Evolutionary conservation across 2,888 invertebrate species (phyloP), one percentile per base, ranked within the genome.

Genomic region (Andrena chrysosceles): DNA sequence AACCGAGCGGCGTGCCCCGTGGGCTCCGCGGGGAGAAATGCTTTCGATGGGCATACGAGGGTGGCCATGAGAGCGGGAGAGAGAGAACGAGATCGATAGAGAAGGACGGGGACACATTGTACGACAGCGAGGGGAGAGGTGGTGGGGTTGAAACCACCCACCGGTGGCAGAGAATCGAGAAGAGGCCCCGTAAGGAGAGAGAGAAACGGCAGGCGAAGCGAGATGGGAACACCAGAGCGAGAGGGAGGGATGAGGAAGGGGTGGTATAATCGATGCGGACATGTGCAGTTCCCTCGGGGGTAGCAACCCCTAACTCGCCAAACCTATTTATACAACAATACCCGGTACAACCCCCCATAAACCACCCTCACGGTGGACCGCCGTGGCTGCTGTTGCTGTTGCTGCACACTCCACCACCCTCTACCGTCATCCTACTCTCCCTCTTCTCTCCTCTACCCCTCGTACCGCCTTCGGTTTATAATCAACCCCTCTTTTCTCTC

Each of bases 261-360:
- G 87, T 82, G 88, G 91, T 93, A 93, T 93, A 93, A 93, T 93
- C 93, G 93, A 93, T 94, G 93, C 92, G 92, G 93, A 94, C 94
- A 93, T 94, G 94, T 93, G 94, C 93, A 93, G 93, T 90, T 93
- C 93, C 93, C 94, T 90, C 89, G 93, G 93, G 93, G 91, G 90
- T 90, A 91, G 90, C 93, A 93, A 93, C 93, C 94, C 94, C 94
- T 93, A 93, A 94, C 93, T 93, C 92, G 92, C 93, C 94, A 93
- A 94, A 94, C 93, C 93, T 93, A 94, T 94, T 94, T 94, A 93
- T 94, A 93, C 93, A 94, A 94, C 94, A 94, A 94, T 93, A 92
- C 93, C 87, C 89, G 88, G 91, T 92, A 93, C 93, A 93, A 85
- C 92, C 92, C 92, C 91, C 91, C 93, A 90, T 93, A 92, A 93